Evolutionary conservation across 2,113 vertebrate genomes (phyloP), one percentile per base, ranked within the genome.

Genomic region (Suncus etruscus): DNA sequence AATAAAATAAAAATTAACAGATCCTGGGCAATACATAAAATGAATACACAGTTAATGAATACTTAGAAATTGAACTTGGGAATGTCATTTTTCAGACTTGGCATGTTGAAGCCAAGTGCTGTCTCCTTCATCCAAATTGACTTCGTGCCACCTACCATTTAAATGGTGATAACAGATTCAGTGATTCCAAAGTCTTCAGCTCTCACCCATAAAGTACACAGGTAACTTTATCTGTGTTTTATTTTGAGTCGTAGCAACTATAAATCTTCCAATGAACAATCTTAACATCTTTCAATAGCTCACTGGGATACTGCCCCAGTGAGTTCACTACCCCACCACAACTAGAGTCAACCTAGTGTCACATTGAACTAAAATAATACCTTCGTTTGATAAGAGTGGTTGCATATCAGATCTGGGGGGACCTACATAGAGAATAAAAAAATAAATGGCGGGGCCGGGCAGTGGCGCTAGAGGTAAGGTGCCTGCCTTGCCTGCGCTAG

Each of bases 191-290:
- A 45, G 47, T 76, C 75, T 11, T 47, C 32, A 31, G 2, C 10
- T 24, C 65, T 91, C 24, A 18, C 45, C 83, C 24, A 25, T 10
- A 65, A 51, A 84, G 78, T 54, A 54, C 24, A 69, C 32, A 87
- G 73, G 50, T 24, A 51, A 54, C 20, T 74, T 79, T 68, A 76
- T 69, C 54, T 86, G 73, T 84, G 63, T 50, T 86, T 76, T 89
- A n/a, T 86, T 73, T 84, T 81, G 72, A 89, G 29, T 69, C 11
- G 65, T 66, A 66, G 27, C 11, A 61, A 61, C 58, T 61, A 6
- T 61, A 22, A 61, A 61, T 20, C 58, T 61, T 22, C 18, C 58
- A 61, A 22, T 61, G 6, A 61, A 22, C 4, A 61, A 61, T 61
- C 58, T 32, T 70, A 72, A 31, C 9, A 29, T 72, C 32, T 70